Evolutionary conservation across 2,797 vertebrate species (phyloP), one percentile per base, ranked within the genome.

Genomic region (Mormyrops boulengeri): DNA sequence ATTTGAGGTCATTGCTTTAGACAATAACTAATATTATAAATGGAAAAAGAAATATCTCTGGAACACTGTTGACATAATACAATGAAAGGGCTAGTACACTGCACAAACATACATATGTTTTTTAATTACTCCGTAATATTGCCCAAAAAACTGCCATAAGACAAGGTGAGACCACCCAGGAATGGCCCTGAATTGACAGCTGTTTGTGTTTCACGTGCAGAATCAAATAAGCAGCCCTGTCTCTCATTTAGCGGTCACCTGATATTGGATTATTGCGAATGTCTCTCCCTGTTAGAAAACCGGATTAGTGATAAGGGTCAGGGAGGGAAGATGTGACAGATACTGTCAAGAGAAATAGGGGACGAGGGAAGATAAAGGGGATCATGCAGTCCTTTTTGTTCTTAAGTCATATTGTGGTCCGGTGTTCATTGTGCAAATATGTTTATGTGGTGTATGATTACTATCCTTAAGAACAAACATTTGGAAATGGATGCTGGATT

Each of bases 91-190:
- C 85, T 50, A 0, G 17, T 38, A 55, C 2, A 50, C 17, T 22
- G 19, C 52, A 44, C 12, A 89, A 60, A 82, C 22, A 49, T 41
- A 49, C 55, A 49, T 30, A 50, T 89, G 14, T 82, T 57, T 82
- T 88, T 89, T 47, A 57, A 57, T 85, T 60, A 57, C 80, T 57
- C 55, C 1, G n/a, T 47, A 19, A 89, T 82, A 44, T 82, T 57
- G 55, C 12, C 11, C 38, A 60, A 85, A 30, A 44, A 77, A 50
- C 49, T 3, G 87, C 53, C 2, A 1, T 38, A 30, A 88, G 55
- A 84, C 22, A 49, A 34, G 38, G 86, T 14, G 88, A 19, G 89
- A 69, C 89, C 89, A 90, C 89, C 89, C 89, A 85, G 87, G 55
- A 38, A 66, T 0, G 26, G n/a, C 38, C 53, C 53, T 52, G 77